Evolutionary conservation across 2,888 invertebrate genomes (phyloP).

Genomic region (Autographa gamma): DNA sequence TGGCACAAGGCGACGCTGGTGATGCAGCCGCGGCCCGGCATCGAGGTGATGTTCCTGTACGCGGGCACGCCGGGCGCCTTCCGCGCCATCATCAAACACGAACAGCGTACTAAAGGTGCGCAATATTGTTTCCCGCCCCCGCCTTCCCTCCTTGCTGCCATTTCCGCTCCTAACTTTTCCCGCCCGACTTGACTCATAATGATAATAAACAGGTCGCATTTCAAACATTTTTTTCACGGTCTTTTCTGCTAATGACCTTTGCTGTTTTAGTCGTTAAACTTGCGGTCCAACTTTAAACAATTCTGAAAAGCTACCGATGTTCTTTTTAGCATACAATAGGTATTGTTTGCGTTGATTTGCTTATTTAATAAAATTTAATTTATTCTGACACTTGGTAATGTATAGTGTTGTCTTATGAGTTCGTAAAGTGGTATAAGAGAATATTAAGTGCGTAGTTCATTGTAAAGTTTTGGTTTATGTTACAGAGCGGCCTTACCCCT

Average conservation of each 20-base stretch:
- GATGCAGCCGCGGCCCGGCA: constrained; percentile 78
- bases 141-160: constrained; percentile 69
- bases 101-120: constrained; percentile 75
- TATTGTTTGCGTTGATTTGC: background rate
- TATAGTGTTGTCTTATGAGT: background rate
- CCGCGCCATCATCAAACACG: constrained; percentile 73
- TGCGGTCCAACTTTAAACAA: constrained; percentile 11
- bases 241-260: constrained; percentile 77
- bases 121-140: constrained; percentile 64
- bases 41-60: constrained; percentile 73
- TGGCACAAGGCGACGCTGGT: constrained; percentile 75
- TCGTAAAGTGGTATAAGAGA: background rate
- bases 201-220: constrained; percentile 84
- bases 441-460: background rate
- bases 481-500: constrained; percentile 73
- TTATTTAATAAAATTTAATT: background rate
- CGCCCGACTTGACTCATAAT: constrained; percentile 81
- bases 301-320: constrained; percentile 4
- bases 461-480: constrained; percentile 41
- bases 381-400: background rate
- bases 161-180: constrained; percentile 84
- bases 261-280: constrained; percentile 69
- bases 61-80: constrained; percentile 74
- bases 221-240: constrained; percentile 75
- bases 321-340: background rate